Base-by-base conservation (phyloP, 2,888 invertebrate genomes). In the Latrodectus hesperus region DNA sequence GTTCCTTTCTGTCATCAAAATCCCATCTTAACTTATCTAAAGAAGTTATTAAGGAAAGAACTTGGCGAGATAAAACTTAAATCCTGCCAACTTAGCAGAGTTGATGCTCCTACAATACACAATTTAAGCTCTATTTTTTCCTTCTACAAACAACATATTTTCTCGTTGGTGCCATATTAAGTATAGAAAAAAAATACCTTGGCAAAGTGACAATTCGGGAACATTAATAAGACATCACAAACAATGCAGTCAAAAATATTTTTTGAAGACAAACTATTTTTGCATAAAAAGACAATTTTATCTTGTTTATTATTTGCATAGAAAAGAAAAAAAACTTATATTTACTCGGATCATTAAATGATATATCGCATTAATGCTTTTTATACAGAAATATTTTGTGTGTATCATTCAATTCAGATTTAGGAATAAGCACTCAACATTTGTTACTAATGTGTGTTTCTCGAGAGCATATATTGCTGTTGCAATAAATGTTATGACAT, bases 221-320 rank as follows among this genome's bases (percentile, higher is more conserved):
- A 67, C 81, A 81, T 81, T 81, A 81, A 81, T 73, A 67, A 67
- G 67, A 65, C 73, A 81, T 67, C 77, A 71, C 38, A 53, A n/a
- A 17, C 67, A 67, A 22, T 11, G 17, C 17, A n/a, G 17, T n/a
- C 14, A 67, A 67, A n/a, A 9, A 67, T 67, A 17, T 11, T 17
- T 17, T 22, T n/a, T 17, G 4, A n/a, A 9, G 67, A 67, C 17
- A 67, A 67, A 67, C 16, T 67, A 22, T 67, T 82, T 75, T 82
- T 75, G 55, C 55, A 68, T 70, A 75, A 68, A 82, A 82, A 74
- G 67, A 22, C 55, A 67, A 70, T 53, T 73, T 53, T 73, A 16
- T 75, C 26, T 53, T 74, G 53, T 60, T 71, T 9, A 22, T 22
- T 22, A 22, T 55, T 55, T 55, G 55, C 16, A 14, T 14, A 16